These are phyloP conservation scores for Athene noctua DNA, from an alignment of 2,113 vertebrate species.

Conservation along the genomic window DNA sequence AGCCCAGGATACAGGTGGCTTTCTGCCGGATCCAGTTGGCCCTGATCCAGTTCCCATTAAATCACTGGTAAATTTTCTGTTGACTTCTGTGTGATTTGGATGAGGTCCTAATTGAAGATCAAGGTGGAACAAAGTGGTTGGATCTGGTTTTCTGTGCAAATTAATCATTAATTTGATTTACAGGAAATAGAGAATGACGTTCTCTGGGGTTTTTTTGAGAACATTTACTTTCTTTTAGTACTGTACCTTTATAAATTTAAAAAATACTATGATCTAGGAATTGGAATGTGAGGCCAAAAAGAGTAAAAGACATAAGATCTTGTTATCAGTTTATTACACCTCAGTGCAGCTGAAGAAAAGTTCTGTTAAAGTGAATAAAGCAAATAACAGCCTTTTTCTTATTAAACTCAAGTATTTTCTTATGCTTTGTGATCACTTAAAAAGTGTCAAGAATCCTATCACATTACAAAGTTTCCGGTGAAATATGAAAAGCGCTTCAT, in stretches of 20 bases:
- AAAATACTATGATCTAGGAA: background rate
- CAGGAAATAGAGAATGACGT: background rate
- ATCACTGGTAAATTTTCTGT: background rate
- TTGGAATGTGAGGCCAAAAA: background rate
- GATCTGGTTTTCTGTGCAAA: background rate
- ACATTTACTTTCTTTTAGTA: background rate
- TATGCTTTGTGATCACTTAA: background rate
- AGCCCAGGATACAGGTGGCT: too few species aligned
- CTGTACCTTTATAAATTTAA: background rate
- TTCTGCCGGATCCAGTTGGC: background rate
- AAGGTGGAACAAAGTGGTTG: background rate
- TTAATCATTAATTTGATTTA: background rate
- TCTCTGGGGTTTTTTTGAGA: background rate
- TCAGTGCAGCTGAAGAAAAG: background rate
- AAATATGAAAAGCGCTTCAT: background rate
- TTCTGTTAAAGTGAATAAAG: background rate
- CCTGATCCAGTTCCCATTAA: background rate
- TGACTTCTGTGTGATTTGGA: background rate
- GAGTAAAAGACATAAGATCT: background rate
- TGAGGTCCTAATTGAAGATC: background rate
- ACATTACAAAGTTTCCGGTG: background rate
- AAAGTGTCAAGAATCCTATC: background rate
- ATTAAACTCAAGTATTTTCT: background rate
- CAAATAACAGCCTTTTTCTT: background rate
- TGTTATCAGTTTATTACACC: background rate